phyloP scores from a whole-genome alignment of 2,888 invertebrate species.

The Acrobasis suavella region DNA sequence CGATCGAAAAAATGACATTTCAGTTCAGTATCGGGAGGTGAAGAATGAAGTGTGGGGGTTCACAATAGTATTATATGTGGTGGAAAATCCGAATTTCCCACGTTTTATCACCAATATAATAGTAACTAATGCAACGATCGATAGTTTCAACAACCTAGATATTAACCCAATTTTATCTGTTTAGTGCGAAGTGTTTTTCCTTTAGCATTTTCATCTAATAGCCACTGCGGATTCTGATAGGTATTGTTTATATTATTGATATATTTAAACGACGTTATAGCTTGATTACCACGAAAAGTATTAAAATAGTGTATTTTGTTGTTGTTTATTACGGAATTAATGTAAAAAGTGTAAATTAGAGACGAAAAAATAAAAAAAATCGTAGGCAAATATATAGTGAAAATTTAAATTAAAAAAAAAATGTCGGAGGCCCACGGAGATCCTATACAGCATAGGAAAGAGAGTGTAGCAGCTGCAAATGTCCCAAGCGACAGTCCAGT shows the following conservation, averaged over 20 bases:
- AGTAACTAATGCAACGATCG: constrained; percentile 46
- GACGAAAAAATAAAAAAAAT: not conserved
- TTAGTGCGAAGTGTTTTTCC: constrained; percentile 34
- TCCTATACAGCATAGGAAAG: constrained; percentile 62
- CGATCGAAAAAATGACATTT: constrained; percentile 75
- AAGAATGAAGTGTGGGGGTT: constrained; percentile 53
- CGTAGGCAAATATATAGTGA: constrained; percentile 22
- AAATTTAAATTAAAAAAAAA: constrained; percentile 31
- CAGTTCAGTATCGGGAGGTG: constrained; percentile 61
- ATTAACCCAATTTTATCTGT: constrained; percentile 35
- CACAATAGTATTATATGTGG: constrained; percentile 45
- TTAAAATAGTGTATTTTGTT: not conserved
- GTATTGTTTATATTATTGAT: constrained; percentile 59
- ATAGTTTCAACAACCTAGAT: constrained; percentile 33
- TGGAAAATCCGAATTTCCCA: constrained; percentile 55
- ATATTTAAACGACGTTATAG: constrained; percentile 45
- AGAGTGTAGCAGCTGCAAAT: constrained; percentile 69
- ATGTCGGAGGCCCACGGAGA: constrained; percentile 75
- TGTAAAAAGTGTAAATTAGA: not conserved
- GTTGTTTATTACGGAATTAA: not conserved
- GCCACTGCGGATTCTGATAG: constrained; percentile 47
- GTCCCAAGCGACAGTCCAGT: constrained; percentile 88
- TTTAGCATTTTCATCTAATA: constrained; percentile 36
- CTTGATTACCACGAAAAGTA: not conserved
- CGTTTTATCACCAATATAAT: constrained; percentile 48